Evolutionary conservation across 2,888 invertebrate species (phyloP).

Genomic region (Catocala fraxini): DNA sequence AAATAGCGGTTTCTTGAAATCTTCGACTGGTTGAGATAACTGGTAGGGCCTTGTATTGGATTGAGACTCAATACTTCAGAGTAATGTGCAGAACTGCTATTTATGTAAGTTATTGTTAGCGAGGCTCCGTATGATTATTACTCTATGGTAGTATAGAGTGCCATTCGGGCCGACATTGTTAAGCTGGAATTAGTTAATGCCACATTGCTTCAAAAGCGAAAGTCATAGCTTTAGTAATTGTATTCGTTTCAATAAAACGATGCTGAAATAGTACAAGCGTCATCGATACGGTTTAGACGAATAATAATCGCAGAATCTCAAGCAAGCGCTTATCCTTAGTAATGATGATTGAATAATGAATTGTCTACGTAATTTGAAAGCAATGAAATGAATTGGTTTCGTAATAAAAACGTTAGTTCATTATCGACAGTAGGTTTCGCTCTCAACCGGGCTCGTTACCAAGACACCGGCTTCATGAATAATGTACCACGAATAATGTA

Average conservation of each 20-base stretch:
- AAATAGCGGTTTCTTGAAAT: conserved; percentile 18
- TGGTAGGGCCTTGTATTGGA: too few relatives aligned
- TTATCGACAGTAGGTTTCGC: conserved; percentile 77
- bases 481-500: conserved; percentile 82
- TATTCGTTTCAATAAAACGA: too few relatives aligned
- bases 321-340: conserved; percentile 2
- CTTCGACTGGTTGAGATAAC: neutral
- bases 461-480: conserved; percentile 81
- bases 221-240: too few relatives aligned
- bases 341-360: conserved; percentile 21
- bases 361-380: conserved; percentile 57
- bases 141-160: too few relatives aligned
- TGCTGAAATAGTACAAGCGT: too few relatives aligned
- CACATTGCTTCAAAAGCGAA: too few relatives aligned
- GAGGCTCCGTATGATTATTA: too few relatives aligned
- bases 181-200: too few relatives aligned
- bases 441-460: conserved; percentile 80
- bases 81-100: too few relatives aligned
- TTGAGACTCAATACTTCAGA: too few relatives aligned
- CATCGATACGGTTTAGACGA: neutral
- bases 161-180: too few relatives aligned
- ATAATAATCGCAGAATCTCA: conserved; percentile 1
- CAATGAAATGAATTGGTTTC: conserved; percentile 68
- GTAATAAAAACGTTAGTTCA: conserved; percentile 78
- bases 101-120: too few relatives aligned